phyloP scores from a whole-genome alignment of 92 coral and sea anemone genomes.

The Parazoanthus atlanticus region DNA sequence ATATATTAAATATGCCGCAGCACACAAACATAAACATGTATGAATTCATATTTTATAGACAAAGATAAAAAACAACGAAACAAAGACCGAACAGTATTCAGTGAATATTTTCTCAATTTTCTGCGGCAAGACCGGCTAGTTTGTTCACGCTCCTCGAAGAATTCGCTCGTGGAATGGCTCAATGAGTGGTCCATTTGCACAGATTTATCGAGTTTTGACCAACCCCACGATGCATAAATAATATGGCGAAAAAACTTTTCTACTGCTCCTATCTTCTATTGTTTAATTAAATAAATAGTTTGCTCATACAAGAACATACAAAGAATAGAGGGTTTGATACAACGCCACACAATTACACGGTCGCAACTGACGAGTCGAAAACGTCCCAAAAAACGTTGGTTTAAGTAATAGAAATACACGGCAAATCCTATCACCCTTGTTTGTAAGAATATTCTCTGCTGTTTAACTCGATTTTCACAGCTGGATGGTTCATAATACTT shows the following conservation, averaged over 20 bases:
- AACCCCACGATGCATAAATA: not conserved
- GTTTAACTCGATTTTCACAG: slow-evolving; percentile 10
- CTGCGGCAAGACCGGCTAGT: not conserved
- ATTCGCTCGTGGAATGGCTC: slow-evolving; percentile 5
- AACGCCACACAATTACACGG: slow-evolving; percentile 11
- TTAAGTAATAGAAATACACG: not conserved
- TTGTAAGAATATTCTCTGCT: slow-evolving; percentile 16
- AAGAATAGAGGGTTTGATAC: slow-evolving; percentile 5
- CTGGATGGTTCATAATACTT: not conserved
- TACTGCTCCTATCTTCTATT: not conserved
- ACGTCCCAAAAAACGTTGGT: not conserved
- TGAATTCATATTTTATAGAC: not conserved
- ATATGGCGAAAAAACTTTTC: not conserved
- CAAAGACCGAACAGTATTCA: slow-evolving; percentile 1
- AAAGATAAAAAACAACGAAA: not conserved
- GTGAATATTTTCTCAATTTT: not conserved
- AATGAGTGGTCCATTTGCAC: not conserved
- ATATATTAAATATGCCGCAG: not conserved
- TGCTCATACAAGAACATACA: slow-evolving; percentile 9
- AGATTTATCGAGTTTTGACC: slow-evolving; percentile 2
- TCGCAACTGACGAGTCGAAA: slow-evolving; percentile 5
- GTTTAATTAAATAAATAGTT: slow-evolving; percentile 1
- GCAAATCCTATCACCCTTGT: slow-evolving; percentile 6
- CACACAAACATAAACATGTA: not conserved
- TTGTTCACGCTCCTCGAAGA: not conserved